Evolutionary conservation across 2,797 vertebrate genomes (phyloP).

Genomic region (Rhynchotus rufescens): DNA sequence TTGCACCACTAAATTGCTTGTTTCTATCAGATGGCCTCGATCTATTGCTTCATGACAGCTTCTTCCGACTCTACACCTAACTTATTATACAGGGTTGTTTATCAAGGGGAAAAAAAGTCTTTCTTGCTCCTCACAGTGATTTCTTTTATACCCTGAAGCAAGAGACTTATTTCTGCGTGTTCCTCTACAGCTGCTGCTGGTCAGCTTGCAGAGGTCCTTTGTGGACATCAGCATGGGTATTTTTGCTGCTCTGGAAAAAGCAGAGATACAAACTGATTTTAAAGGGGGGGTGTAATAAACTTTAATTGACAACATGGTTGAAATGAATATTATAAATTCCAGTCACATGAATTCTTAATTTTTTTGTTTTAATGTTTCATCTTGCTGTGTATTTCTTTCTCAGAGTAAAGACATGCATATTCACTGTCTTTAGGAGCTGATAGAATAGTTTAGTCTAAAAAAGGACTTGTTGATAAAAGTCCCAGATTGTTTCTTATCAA

Average conservation of each 20-base stretch:
- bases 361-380: constrained; percentile 23
- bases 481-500: background rate
- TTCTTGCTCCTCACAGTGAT: background rate
- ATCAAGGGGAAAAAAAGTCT: background rate
- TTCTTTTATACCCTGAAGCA: background rate
- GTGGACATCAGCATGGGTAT: background rate
- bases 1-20: background rate
- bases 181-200: background rate
- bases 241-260: constrained; percentile 38
- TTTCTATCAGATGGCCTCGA: background rate
- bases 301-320: constrained; percentile 43
- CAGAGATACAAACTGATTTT: constrained; percentile 36
- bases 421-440: constrained; percentile 6
- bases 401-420: background rate
- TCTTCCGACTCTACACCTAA: background rate
- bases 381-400: constrained; percentile 9
- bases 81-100: background rate
- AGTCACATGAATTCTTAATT: background rate
- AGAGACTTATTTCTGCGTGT: background rate
- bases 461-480: background rate
- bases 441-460: constrained; percentile 4
- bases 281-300: constrained; percentile 19
- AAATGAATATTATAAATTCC: constrained; percentile 51
- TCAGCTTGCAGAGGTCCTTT: background rate
- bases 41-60: background rate